phyloP scores from a whole-genome alignment of 1,140 invertebrate species.

The Cotesia typhae region DNA sequence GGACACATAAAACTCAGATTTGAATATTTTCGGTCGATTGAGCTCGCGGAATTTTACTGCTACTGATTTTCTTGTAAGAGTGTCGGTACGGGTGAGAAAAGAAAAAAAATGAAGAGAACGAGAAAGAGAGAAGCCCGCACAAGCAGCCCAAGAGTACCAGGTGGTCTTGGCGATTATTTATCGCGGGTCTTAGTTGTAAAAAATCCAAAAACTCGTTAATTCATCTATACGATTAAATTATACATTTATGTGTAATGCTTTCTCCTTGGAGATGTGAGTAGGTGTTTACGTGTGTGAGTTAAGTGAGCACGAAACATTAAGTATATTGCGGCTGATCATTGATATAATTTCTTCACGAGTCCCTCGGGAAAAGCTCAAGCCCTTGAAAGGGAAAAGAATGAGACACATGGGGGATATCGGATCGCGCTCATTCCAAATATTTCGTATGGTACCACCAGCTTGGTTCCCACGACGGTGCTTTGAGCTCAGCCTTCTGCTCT shows the following conservation, averaged over 20 bases:
- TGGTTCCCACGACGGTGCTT: slow-evolving; percentile 34
- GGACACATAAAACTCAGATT: neutral
- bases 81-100: neutral
- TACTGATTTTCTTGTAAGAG: slow-evolving; percentile 4
- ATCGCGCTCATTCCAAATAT: slow-evolving; percentile 33
- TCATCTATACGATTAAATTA: slow-evolving; percentile 15
- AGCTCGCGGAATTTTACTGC: slow-evolving; percentile 18
- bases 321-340: neutral
- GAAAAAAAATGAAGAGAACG: no score
- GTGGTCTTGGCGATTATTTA: slow-evolving; percentile 26
- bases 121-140: slow-evolving; percentile 9
- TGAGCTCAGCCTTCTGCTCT: slow-evolving; percentile 11
- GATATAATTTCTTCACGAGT: slow-evolving; percentile 24
- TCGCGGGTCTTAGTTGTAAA: neutral
- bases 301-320: neutral
- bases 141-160: slow-evolving; percentile 2
- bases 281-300: no score
- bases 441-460: slow-evolving; percentile 16
- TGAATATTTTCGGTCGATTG: slow-evolving; percentile 23
- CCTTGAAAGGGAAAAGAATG: slow-evolving; percentile 25
- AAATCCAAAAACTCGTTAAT: slow-evolving; percentile 24
- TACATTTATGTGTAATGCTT: neutral
- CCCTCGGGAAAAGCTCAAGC: neutral
- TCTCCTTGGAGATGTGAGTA: no score
- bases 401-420: slow-evolving; percentile 24